Evolutionary conservation across 2,888 invertebrate genomes (phyloP).

Genomic region (Sphaeridia pumilis): DNA sequence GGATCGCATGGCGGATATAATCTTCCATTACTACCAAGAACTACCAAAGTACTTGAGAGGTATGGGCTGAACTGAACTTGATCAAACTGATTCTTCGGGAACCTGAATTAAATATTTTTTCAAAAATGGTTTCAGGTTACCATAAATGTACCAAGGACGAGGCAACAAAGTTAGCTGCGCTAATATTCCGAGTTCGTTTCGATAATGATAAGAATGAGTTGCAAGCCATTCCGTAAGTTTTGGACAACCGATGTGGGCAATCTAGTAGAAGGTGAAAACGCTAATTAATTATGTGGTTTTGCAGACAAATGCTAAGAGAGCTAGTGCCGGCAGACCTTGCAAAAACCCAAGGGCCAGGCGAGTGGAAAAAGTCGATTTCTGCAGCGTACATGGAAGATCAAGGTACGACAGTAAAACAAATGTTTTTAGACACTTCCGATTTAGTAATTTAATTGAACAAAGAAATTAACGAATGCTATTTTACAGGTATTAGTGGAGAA

Average conservation of each 20-base stretch:
- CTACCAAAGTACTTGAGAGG: conserved; percentile 82
- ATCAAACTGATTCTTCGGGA: too few species aligned
- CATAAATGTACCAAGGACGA: conserved; percentile 95
- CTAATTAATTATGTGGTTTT: too few species aligned
- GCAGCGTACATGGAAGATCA: conserved; percentile 87
- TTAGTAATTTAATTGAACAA: too few species aligned
- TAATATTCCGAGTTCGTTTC: conserved; percentile 88
- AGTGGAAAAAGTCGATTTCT: conserved; percentile 91
- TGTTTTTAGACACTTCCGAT: too few species aligned
- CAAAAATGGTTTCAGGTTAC: too few species aligned
- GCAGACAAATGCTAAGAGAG: conserved; percentile 85
- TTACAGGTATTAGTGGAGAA: conserved; percentile 74
- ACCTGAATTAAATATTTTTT: too few species aligned
- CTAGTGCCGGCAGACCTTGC: conserved; percentile 84
- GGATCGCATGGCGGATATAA: conserved; percentile 76
- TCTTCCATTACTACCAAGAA: conserved; percentile 89
- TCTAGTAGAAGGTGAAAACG: too few species aligned
- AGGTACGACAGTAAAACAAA: conserved; percentile 36
- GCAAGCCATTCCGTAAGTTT: conserved; percentile 78
- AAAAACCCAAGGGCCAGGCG: conserved; percentile 80
- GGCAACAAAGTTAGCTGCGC: conserved; percentile 79
- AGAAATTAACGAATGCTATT: too few species aligned
- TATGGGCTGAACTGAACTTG: conserved; percentile 10
- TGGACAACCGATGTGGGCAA: not conserved
- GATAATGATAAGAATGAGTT: conserved; percentile 92